These are phyloP conservation scores for Pseudomugil tenellus DNA, from an alignment of 2,797 vertebrate genomes.

Conservation along the genomic window DNA sequence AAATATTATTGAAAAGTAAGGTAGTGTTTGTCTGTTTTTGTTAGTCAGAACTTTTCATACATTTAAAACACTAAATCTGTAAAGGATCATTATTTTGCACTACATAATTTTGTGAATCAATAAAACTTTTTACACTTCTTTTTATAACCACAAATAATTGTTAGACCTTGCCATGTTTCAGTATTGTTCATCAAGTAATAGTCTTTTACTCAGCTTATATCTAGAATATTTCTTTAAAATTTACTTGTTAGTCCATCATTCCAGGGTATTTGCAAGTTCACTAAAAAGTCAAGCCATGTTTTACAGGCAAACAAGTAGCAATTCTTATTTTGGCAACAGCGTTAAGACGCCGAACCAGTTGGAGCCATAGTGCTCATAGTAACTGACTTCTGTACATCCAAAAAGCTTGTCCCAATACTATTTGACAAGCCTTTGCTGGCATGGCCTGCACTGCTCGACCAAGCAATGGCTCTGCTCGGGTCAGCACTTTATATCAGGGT, in stretches of 20 bases:
- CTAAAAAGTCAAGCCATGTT: slow-evolving; percentile 23
- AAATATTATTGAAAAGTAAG: background rate
- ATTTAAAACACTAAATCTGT: background rate
- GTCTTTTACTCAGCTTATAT: background rate
- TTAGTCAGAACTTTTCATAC: background rate
- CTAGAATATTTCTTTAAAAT: slow-evolving; percentile 9
- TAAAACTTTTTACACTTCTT: background rate
- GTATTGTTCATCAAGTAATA: background rate
- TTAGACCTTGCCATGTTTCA: background rate
- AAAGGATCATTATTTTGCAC: background rate
- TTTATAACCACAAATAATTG: background rate
- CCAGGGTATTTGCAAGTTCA: slow-evolving; percentile 21
- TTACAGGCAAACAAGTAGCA: slow-evolving; percentile 19
- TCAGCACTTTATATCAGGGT: slow-evolving; percentile 77
- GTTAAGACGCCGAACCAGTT: slow-evolving; percentile 22
- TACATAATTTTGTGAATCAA: background rate
- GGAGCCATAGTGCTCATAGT: slow-evolving; percentile 26
- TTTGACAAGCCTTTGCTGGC: slow-evolving; percentile 70
- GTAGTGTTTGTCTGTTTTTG: background rate
- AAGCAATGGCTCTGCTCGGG: slow-evolving; percentile 59
- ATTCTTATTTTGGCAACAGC: slow-evolving; percentile 17
- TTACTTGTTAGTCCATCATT: background rate
- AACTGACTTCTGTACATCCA: slow-evolving; percentile 49
- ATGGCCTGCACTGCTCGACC: slow-evolving; percentile 33
- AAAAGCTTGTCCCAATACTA: slow-evolving; percentile 53